These are phyloP conservation scores for Micromussa lordhowensis DNA, from an alignment of 92 coral and sea anemone genomes.

Conservation along the genomic window DNA sequence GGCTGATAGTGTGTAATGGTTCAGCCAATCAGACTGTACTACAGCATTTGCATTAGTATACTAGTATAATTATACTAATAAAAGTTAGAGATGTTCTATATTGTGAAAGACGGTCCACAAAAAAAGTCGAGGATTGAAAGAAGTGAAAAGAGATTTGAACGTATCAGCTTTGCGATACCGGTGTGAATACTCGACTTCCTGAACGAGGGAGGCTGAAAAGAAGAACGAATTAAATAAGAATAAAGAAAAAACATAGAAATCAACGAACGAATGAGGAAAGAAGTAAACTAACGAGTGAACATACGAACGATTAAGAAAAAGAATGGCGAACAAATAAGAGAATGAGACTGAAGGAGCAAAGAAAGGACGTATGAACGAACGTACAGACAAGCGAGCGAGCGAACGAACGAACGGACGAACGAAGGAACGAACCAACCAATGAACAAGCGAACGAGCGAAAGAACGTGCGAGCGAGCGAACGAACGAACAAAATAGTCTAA, in stretches of 20 bases:
- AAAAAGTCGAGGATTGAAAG: no score
- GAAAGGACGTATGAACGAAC: neutral
- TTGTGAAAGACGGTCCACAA: neutral
- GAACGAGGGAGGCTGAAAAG: no score
- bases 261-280: neutral
- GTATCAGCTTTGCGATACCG: no score
- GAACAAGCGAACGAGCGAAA: neutral
- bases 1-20: no score
- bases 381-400: neutral
- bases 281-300: neutral
- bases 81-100: neutral
- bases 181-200: no score
- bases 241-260: no score
- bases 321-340: no score
- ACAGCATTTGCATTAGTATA: no score
- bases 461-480: neutral
- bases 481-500: neutral
- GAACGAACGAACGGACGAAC: neutral
- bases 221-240: no score
- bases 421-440: neutral
- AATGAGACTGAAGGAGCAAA: neutral
- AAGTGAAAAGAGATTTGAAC: no score
- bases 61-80: no score
- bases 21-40: no score
- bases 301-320: neutral